Conservation (phyloP, 1,140 invertebrate species). For the Lineus longissimus region DNA sequence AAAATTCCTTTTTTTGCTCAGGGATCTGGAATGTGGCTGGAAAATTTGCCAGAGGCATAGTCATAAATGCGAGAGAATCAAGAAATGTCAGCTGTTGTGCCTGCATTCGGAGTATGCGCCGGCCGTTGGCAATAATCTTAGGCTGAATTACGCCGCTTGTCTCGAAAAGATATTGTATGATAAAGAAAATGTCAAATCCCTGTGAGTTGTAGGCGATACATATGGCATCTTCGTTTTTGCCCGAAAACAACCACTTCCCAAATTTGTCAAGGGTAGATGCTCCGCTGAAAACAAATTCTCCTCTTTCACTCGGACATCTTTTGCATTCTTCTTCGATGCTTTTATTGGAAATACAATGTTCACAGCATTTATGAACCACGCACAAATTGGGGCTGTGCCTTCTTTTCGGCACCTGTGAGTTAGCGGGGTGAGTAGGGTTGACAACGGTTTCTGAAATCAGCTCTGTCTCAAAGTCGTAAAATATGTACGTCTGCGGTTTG, state of each 20-base stretch:
- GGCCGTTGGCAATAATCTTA: not conserved
- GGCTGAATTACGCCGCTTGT: not conserved
- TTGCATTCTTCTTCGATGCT: no score
- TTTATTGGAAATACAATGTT: no score
- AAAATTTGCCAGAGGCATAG: slow-evolving; percentile 21
- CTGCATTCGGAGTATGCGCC: not conserved
- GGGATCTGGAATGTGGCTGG: slow-evolving; percentile 16
- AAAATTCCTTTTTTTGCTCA: slow-evolving; percentile 23
- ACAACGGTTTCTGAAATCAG: no score
- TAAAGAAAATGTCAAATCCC: not conserved
- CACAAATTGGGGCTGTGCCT: no score
- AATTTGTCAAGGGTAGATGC: no score
- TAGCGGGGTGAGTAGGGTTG: no score
- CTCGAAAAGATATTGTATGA: not conserved
- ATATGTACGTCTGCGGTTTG: no score
- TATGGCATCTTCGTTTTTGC: not conserved
- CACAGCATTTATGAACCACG: no score
- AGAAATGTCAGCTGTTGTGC: slow-evolving; percentile 1
- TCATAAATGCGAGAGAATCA: slow-evolving; percentile 22
- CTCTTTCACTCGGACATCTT: no score
- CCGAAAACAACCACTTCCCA: not conserved
- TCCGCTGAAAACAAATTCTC: no score
- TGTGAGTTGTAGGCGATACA: not conserved
- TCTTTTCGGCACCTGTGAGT: no score
- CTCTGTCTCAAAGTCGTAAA: no score